A percentile compares a stretch with the other conserved stretches of the same genome.
phyloP scores from a whole-genome alignment of 2,888 invertebrate genomes.

The Dicyrtomina minuta region DNA sequence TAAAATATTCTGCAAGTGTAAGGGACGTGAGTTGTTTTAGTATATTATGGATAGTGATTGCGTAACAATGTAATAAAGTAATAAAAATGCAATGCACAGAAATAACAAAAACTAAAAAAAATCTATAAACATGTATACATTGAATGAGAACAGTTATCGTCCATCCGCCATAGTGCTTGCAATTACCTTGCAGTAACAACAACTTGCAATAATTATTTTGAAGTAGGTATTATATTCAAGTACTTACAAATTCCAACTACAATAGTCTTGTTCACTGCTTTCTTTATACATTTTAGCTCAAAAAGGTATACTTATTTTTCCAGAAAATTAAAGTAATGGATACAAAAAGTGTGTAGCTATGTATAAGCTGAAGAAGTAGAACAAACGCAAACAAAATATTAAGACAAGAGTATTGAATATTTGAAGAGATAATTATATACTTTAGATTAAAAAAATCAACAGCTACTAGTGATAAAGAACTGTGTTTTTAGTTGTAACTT shows the following conservation, averaged over 20 bases:
- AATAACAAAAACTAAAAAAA: not conserved
- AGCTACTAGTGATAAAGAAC: no score
- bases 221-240: not conserved
- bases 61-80: no score
- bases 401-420: not conserved
- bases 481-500: no score
- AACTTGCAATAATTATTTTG: no score
- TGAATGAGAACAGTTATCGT: not conserved
- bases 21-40: no score
- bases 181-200: not conserved
- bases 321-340: not conserved
- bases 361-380: not conserved
- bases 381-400: not conserved
- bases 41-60: no score
- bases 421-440: not conserved
- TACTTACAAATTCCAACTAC: conserved; percentile 26
- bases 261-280: conserved; percentile 19
- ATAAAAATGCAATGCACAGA: not conserved
- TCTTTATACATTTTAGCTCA: conserved; percentile 11
- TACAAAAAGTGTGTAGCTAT: not conserved
- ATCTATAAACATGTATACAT: no score
- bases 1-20: no score
- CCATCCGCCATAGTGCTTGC: conserved; percentile 17
- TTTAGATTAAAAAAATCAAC: no score
- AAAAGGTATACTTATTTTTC: not conserved